Conservation (phyloP, 2,888 invertebrate species). For the Plagodis pulveraria region DNA sequence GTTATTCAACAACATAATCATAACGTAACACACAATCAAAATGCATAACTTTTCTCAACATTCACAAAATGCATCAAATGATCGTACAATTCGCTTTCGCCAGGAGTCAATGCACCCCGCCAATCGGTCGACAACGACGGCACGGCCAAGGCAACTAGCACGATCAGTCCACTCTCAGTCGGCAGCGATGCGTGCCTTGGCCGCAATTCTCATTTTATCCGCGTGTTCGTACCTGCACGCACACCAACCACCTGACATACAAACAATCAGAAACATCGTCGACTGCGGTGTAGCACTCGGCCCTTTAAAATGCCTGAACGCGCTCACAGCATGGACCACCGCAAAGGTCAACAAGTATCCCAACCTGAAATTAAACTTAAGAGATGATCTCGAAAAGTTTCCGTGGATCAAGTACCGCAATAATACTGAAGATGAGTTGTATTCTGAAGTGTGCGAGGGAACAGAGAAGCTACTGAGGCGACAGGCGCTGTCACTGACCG, state of each 20-base stretch:
- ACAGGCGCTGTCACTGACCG: constrained; percentile 75
- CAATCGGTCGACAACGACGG: constrained; percentile 46
- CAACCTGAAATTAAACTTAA: constrained; percentile 45
- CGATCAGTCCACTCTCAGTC: constrained; percentile 61
- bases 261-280: constrained; percentile 48
- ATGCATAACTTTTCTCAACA: constrained; percentile 12
- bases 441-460: constrained; percentile 74
- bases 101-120: constrained; percentile 52
- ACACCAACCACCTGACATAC: constrained; percentile 47
- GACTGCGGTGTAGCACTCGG: constrained; percentile 66
- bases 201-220: constrained; percentile 62
- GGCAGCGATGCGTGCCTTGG: constrained; percentile 76
- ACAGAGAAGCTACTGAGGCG: constrained; percentile 80
- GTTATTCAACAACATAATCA: too few species aligned
- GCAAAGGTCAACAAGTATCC: constrained; percentile 55
- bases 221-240: constrained; percentile 57
- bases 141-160: constrained; percentile 43
- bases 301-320: constrained; percentile 81
- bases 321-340: constrained; percentile 83
- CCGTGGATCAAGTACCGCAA: constrained; percentile 73
- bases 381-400: constrained; percentile 64
- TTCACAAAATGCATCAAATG: constrained; percentile 8
- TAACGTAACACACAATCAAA: constrained; percentile 1
- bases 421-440: constrained; percentile 75
- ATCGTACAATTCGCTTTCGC: constrained; percentile 51